Conservation (phyloP, 2,888 invertebrate genomes). For the Andrena hattorfiana region DNA sequence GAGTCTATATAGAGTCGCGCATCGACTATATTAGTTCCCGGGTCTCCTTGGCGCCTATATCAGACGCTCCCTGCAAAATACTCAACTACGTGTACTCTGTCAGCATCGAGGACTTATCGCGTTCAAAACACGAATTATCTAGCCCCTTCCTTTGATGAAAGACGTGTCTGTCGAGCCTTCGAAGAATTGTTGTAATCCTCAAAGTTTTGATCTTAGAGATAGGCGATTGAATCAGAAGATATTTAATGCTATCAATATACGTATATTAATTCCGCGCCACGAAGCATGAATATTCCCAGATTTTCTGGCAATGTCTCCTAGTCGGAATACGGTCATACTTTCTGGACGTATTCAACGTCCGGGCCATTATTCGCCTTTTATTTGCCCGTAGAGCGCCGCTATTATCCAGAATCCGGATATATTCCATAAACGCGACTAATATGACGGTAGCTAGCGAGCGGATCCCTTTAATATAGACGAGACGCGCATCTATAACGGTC, state of each 20-base stretch:
- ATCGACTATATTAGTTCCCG: slow-evolving; percentile 52
- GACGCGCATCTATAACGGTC: slow-evolving; percentile 12
- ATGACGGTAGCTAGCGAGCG: background rate
- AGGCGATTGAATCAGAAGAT: no score
- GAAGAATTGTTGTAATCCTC: background rate
- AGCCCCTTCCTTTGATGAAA: background rate
- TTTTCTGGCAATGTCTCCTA: no score
- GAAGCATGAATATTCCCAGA: no score
- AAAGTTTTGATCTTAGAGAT: background rate
- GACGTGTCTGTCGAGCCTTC: background rate
- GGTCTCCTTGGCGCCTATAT: slow-evolving; percentile 10
- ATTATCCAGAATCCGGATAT: slow-evolving; percentile 10
- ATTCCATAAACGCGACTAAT: slow-evolving; percentile 35
- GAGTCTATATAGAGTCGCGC: slow-evolving; percentile 38
- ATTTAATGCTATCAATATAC: no score
- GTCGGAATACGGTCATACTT: background rate
- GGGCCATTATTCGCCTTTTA: slow-evolving; percentile 1
- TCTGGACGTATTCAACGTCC: background rate
- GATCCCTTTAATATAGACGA: slow-evolving; percentile 10
- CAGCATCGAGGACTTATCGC: slow-evolving; percentile 14
- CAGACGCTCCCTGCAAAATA: slow-evolving; percentile 46
- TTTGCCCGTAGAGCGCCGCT: background rate
- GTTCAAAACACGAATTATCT: slow-evolving; percentile 33
- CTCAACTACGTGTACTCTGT: slow-evolving; percentile 48
- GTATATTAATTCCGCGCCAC: no score